These are phyloP conservation scores for Lates calcarifer DNA, from an alignment of 2,113 vertebrate species.

Conservation along the genomic window DNA sequence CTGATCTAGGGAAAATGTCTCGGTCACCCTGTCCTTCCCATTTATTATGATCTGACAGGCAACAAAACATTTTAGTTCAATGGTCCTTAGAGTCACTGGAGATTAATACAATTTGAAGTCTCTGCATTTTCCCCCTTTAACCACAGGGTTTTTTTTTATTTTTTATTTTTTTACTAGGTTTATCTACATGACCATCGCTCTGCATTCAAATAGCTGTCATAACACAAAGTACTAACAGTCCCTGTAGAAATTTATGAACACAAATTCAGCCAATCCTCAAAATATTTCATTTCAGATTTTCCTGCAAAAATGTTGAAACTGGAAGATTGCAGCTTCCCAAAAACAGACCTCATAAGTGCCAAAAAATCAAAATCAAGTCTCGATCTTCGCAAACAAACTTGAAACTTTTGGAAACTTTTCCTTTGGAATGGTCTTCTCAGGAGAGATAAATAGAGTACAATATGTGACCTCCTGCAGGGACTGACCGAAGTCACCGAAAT, in stretches of 20 bases:
- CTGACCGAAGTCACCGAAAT: no score
- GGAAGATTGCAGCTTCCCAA: neutral
- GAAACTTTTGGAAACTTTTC: neutral
- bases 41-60: slow-evolving; percentile 22
- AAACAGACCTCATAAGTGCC: slow-evolving; percentile 1
- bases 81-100: neutral
- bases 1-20: slow-evolving; percentile 7
- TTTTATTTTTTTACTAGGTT: neutral
- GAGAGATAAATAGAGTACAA: neutral
- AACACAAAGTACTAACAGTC: neutral
- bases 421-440: neutral
- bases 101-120: slow-evolving; percentile 21
- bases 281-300: slow-evolving; percentile 19
- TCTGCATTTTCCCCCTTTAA: neutral
- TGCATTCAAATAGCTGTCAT: neutral
- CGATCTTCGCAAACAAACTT: neutral
- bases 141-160: neutral
- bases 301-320: neutral
- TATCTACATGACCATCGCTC: neutral
- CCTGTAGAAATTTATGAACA: neutral
- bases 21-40: slow-evolving; percentile 16
- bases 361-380: slow-evolving; percentile 15
- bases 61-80: slow-evolving; percentile 17
- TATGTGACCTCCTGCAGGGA: neutral
- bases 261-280: neutral